A percentile compares a stretch with the other conserved stretches of the same genome.
phyloP scores from a whole-genome alignment of 2,888 invertebrate genomes.

The Tubulanus polymorphus region DNA sequence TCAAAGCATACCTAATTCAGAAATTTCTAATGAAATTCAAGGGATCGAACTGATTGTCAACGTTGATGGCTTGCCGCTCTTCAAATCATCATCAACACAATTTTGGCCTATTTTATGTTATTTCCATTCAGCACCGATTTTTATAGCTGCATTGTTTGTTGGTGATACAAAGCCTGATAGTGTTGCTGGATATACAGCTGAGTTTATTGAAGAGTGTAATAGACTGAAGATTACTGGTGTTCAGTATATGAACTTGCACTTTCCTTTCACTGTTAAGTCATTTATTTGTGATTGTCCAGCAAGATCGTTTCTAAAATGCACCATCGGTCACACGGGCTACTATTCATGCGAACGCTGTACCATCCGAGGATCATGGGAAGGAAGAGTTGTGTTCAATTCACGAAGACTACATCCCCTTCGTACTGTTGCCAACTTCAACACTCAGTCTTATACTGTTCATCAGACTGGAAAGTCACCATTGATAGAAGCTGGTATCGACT shows the following conservation, averaged over 20 bases:
- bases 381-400: neutral
- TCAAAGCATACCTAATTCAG: neutral
- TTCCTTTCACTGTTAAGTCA: slow-evolving; percentile 1
- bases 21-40: neutral
- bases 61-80: slow-evolving; percentile 15
- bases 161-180: slow-evolving; percentile 12
- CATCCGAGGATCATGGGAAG: slow-evolving; percentile 7
- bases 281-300: slow-evolving; percentile 22
- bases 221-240: slow-evolving; percentile 4
- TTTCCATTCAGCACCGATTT: slow-evolving; percentile 1
- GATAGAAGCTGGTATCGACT: slow-evolving; percentile 11
- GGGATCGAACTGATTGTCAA: slow-evolving; percentile 1
- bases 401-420: neutral
- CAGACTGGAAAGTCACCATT: slow-evolving; percentile 14
- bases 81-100: slow-evolving; percentile 8
- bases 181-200: slow-evolving; percentile 6
- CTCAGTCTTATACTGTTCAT: slow-evolving; percentile 7
- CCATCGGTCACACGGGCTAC: slow-evolving; percentile 14
- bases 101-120: slow-evolving; percentile 10
- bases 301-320: slow-evolving; percentile 13
- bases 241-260: neutral
- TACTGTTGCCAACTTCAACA: slow-evolving; percentile 3
- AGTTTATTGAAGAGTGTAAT: slow-evolving; percentile 5
- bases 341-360: slow-evolving; percentile 11
- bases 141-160: slow-evolving; percentile 10